phyloP scores from a whole-genome alignment of 2,888 invertebrate genomes.

The Drosophila parthenogenetica region DNA sequence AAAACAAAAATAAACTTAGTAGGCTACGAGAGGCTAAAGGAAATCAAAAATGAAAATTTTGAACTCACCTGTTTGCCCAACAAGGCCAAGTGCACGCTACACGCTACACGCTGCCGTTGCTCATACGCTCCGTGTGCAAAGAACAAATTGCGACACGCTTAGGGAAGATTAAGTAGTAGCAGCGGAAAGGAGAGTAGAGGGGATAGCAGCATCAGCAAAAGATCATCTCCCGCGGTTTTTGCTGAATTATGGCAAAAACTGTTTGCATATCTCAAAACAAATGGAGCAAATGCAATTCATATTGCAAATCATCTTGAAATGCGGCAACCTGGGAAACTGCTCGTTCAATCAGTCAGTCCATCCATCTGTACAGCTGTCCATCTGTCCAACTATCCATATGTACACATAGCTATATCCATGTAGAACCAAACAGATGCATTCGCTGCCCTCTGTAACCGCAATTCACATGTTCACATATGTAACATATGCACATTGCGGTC shows the following conservation, averaged over 20 bases:
- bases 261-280: conserved; percentile 57
- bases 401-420: conserved; percentile 31
- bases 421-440: conserved; percentile 54
- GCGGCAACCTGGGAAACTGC: conserved; percentile 9
- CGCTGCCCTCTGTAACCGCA: conserved; percentile 54
- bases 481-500: conserved; percentile 29
- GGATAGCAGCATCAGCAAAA: conserved; percentile 3
- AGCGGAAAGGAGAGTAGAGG: background rate
- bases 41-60: conserved; percentile 14
- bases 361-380: conserved; percentile 3
- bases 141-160: conserved; percentile 4
- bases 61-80: conserved; percentile 42
- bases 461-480: conserved; percentile 22
- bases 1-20: conserved; percentile 25
- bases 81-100: conserved; percentile 19
- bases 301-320: conserved; percentile 41
- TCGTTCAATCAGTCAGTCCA: conserved; percentile 26
- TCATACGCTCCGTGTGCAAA: conserved; percentile 30
- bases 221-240: conserved; percentile 34
- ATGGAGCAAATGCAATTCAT: conserved; percentile 48
- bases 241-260: conserved; percentile 53
- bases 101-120: conserved; percentile 14
- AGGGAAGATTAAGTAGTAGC: background rate
- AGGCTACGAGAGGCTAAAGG: conserved; percentile 9
- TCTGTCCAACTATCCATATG: conserved; percentile 2